phyloP scores from a whole-genome alignment of 35 echinoderm and acorn worm genomes.

The Anneissia japonica region DNA sequence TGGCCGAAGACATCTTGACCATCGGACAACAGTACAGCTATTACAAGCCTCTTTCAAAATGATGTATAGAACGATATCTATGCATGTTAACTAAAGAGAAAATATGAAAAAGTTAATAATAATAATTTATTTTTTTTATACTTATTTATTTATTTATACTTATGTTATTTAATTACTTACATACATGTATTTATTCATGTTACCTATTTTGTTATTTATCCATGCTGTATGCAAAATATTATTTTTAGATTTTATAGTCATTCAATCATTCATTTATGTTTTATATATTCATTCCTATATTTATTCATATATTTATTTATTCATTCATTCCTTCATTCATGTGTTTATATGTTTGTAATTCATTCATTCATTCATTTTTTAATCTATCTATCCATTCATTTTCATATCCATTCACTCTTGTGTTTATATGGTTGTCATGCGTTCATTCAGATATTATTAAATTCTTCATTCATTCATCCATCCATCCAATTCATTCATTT shows the following conservation, averaged over 20 bases:
- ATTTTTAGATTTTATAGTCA: neutral
- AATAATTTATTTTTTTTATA: neutral
- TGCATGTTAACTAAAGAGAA: conserved; percentile 35
- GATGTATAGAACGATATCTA: conserved; percentile 77
- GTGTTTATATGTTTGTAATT: too few species aligned
- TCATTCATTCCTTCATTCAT: too few species aligned
- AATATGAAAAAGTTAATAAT: neutral
- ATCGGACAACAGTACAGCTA: conserved; percentile 22
- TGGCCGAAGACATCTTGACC: conserved; percentile 66
- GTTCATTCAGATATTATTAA: too few species aligned
- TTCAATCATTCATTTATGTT: neutral
- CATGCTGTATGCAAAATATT: neutral
- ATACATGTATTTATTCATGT: neutral
- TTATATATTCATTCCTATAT: neutral
- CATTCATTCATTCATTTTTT: too few species aligned
- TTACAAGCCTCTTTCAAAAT: conserved; percentile 39
- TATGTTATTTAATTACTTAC: neutral
- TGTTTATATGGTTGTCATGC: too few species aligned
- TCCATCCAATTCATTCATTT: too few species aligned
- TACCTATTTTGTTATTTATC: neutral
- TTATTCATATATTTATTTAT: too few species aligned
- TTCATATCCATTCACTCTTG: too few species aligned
- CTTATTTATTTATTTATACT: neutral
- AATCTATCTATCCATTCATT: too few species aligned
- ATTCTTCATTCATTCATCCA: too few species aligned